Evolutionary conservation across 2,113 vertebrate genomes (phyloP).

Genomic region (Willisornis vidua): DNA sequence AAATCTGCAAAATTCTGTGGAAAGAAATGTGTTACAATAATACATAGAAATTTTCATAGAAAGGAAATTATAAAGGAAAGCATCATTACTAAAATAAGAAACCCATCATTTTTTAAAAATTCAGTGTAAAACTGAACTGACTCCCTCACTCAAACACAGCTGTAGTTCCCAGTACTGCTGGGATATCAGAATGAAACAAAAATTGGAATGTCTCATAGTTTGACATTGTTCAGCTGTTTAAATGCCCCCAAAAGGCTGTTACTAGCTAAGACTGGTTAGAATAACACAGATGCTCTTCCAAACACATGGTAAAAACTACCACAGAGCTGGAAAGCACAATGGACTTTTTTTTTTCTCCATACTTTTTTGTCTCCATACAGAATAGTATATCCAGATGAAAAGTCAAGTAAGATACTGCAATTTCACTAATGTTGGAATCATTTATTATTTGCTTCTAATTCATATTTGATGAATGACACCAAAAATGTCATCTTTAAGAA

Average conservation of each 20-base stretch:
- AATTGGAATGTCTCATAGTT: not conserved
- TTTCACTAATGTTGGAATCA: not conserved
- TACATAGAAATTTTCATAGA: not conserved
- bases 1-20: not conserved
- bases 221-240: not conserved
- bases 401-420: not conserved
- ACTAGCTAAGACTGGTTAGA: not conserved
- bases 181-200: slow-evolving; percentile 5
- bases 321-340: not conserved
- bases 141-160: not conserved
- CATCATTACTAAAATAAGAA: not conserved
- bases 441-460: not conserved
- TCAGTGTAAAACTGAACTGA: not conserved
- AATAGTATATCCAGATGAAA: not conserved
- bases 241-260: slow-evolving; percentile 13
- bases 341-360: not conserved
- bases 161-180: not conserved
- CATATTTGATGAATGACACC: not conserved
- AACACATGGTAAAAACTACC: not conserved
- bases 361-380: not conserved
- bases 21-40: not conserved
- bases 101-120: not conserved
- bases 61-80: slow-evolving; percentile 1
- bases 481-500: not conserved
- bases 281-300: not conserved